Evolutionary conservation across 2,888 invertebrate genomes (phyloP), one percentile per base, ranked within the genome.

Genomic region (Dryobota labecula): DNA sequence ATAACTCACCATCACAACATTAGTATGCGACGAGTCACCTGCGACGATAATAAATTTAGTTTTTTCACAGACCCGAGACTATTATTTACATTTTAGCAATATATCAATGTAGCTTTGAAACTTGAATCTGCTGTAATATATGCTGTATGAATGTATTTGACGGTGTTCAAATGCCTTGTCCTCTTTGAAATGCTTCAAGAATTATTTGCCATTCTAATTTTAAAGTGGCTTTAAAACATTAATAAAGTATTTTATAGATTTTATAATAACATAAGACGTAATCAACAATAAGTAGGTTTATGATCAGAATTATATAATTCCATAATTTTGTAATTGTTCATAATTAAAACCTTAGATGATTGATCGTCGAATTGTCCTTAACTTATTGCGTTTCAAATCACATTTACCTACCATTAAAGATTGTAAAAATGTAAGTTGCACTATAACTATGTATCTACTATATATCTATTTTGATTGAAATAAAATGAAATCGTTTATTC

Each of bases 1-100:
- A 71, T 64, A 81, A 64, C 20, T 70, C 5, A 7, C 2, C 57
- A 51, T 27, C 36, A 11, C 3, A 24, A 18, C 27, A 66, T 73
- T 73, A 80, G 56, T 69, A 71, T 80, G 77, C 77, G 56, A 24
- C 9, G 20, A 64, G 61, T 45, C 41, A 49, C 49, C 49, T 57
- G 47, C 36, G 38, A 63, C 15, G 36, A 11, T 64, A 65, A 76
- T 81, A 80, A 70, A 69, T 73, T 58, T 54, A 45, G 33, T 47
- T 73, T 69, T 70, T 63, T 71, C 38, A 54, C 24, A 64, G 15
- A 49, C 51, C 2, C 7, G 11, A 61, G 11, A 27, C 51, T 18
- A 64, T 61, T 38, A 72, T 72, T 78, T 63, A 66, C 47, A 67
- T 67, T 79, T 70, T 56, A 68, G 47, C 57, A 70, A 74, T 71